phyloP scores from a whole-genome alignment of 1,140 invertebrate species.

The Pantala flavescens region DNA sequence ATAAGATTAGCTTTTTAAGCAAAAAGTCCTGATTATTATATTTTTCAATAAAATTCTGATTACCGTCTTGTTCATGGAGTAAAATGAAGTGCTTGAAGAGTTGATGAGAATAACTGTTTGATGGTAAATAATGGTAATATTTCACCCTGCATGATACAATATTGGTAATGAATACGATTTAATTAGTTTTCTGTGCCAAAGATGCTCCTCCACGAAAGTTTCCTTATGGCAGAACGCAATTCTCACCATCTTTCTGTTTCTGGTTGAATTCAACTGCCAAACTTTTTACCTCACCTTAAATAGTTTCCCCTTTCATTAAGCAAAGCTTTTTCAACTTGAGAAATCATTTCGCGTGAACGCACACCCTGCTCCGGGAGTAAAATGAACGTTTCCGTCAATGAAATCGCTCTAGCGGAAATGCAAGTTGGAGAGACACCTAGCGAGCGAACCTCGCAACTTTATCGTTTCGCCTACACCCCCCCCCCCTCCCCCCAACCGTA shows the following conservation, averaged over 20 bases:
- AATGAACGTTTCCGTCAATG: conserved; percentile 5
- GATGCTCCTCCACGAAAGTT: too few relatives aligned
- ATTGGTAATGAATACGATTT: too few relatives aligned
- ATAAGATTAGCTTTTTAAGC: too few relatives aligned
- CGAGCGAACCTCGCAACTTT: conserved; percentile 7
- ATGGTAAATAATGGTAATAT: too few relatives aligned
- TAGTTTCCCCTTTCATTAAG: conserved; percentile 6
- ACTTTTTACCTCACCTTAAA: not conserved
- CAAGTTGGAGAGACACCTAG: conserved; percentile 7
- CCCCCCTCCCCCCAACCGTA: not conserved
- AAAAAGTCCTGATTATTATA: too few relatives aligned
- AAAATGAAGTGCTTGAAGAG: too few relatives aligned
- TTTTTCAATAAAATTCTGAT: too few relatives aligned
- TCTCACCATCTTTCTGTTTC: not conserved
- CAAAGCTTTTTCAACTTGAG: conserved; percentile 6
- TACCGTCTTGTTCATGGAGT: too few relatives aligned
- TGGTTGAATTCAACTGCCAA: not conserved
- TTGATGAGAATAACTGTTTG: too few relatives aligned
- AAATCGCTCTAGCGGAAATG: not conserved
- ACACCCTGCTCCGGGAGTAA: not conserved
- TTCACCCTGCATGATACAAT: too few relatives aligned
- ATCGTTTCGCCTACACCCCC: not conserved
- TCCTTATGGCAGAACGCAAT: too few relatives aligned
- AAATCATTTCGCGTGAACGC: not conserved
- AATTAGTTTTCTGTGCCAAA: too few relatives aligned